Conservation (phyloP, 2,797 vertebrate species). For the Cynodonichthys magdalenae region DNA sequence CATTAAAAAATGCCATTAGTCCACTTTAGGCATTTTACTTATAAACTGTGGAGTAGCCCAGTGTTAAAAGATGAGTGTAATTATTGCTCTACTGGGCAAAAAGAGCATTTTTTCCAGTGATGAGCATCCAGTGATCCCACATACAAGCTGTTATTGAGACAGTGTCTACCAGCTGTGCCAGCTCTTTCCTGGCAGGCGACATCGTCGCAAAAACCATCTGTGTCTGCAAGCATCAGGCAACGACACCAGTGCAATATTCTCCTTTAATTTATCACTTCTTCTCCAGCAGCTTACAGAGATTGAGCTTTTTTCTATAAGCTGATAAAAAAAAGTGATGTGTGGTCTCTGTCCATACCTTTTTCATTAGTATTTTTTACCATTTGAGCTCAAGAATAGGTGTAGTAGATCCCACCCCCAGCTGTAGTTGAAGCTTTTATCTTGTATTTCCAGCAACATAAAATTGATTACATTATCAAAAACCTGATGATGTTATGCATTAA, state of each 20-base stretch:
- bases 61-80: constrained; percentile 33
- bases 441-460: constrained; percentile 10
- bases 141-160: constrained; percentile 64
- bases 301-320: not conserved
- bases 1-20: not conserved
- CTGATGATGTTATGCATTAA: constrained; percentile 3
- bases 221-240: constrained; percentile 52
- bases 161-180: constrained; percentile 64
- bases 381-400: constrained; percentile 10
- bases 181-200: constrained; percentile 58
- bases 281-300: not conserved
- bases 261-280: constrained; percentile 24
- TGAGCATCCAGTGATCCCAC: constrained; percentile 46
- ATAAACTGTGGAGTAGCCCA: not conserved
- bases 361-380: not conserved
- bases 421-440: not conserved
- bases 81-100: constrained; percentile 48
- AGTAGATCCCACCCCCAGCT: not conserved
- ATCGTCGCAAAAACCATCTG: constrained; percentile 61
- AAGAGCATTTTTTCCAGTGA: constrained; percentile 35
- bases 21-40: not conserved
- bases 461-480: constrained; percentile 16
- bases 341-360: not conserved
- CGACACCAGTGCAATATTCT: constrained; percentile 17
- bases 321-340: not conserved